Conservation (phyloP, 2,888 invertebrate genomes). For the Formica aserva region DNA sequence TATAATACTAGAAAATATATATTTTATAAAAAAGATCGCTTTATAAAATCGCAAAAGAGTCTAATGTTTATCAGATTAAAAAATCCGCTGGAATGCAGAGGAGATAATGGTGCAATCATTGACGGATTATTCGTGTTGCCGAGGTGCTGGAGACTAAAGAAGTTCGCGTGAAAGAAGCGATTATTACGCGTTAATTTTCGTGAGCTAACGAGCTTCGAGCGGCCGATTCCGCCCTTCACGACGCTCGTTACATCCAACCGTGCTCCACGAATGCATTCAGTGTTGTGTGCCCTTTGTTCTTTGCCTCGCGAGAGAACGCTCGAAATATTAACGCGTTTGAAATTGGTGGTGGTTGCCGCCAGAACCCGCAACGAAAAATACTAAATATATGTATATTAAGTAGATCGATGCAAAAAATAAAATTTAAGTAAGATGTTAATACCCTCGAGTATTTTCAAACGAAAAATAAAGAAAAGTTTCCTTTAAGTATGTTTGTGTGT, state of each 20-base stretch:
- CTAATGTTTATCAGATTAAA: not conserved
- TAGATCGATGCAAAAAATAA: not conserved
- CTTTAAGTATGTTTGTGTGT: not conserved
- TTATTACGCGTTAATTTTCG: conserved; percentile 75
- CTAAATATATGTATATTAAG: not conserved
- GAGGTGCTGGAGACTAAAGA: conserved; percentile 49
- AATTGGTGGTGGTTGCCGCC: conserved; percentile 11
- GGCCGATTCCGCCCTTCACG: conserved; percentile 71
- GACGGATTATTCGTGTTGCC: conserved; percentile 60
- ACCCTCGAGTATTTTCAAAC: not conserved
- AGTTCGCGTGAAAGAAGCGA: conserved; percentile 71
- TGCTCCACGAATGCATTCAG: conserved; percentile 15
- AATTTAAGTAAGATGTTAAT: not conserved
- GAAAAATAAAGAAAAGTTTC: not conserved
- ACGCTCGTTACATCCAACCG: conserved; percentile 69
- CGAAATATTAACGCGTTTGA: conserved; percentile 44
- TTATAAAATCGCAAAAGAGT: not conserved
- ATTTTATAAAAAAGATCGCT: not conserved
- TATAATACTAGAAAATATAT: not conserved
- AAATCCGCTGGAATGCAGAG: not conserved
- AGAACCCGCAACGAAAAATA: not conserved
- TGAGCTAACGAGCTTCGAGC: conserved; percentile 79
- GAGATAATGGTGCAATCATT: conserved; percentile 51
- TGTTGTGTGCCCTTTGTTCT: conserved; percentile 28
- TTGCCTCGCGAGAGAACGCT: conserved; percentile 12